These are phyloP conservation scores for Varroa destructor DNA, from an alignment of 1,140 invertebrate species.

Conservation along the genomic window DNA sequence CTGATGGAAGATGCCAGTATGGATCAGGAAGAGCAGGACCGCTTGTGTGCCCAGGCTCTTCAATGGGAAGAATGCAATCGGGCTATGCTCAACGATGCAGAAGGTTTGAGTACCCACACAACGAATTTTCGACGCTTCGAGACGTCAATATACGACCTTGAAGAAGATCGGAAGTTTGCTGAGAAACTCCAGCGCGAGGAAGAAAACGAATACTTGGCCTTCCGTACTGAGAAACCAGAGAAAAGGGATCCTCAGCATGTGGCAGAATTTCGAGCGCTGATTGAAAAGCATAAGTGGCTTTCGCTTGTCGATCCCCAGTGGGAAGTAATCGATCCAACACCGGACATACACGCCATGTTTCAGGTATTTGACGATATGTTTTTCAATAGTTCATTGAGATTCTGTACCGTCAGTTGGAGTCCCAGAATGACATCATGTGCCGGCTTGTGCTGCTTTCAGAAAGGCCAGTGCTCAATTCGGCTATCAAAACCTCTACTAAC, in stretches of 20 bases:
- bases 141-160: background rate
- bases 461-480: conserved; percentile 56
- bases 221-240: background rate
- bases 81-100: too few species aligned
- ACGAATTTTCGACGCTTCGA: too few species aligned
- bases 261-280: background rate
- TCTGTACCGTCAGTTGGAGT: conserved; percentile 75
- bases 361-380: conserved; percentile 68
- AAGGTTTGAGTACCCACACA: too few species aligned
- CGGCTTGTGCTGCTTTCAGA: conserved; percentile 59
- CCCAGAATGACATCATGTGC: conserved; percentile 84
- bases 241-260: too few species aligned
- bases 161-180: conserved; percentile 15
- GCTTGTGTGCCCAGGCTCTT: too few species aligned
- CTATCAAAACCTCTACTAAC: conserved; percentile 80
- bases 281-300: conserved; percentile 15
- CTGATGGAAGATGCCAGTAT: too few species aligned
- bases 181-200: conserved; percentile 19
- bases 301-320: conserved; percentile 47
- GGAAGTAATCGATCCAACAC: conserved; percentile 82
- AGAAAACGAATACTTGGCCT: conserved; percentile 5
- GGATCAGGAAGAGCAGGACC: too few species aligned
- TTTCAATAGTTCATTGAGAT: conserved; percentile 58
- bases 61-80: too few species aligned
- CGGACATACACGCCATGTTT: conserved; percentile 74